Evolutionary conservation across 2,888 invertebrate species (phyloP).

Genomic region (Drosophila putrida): DNA sequence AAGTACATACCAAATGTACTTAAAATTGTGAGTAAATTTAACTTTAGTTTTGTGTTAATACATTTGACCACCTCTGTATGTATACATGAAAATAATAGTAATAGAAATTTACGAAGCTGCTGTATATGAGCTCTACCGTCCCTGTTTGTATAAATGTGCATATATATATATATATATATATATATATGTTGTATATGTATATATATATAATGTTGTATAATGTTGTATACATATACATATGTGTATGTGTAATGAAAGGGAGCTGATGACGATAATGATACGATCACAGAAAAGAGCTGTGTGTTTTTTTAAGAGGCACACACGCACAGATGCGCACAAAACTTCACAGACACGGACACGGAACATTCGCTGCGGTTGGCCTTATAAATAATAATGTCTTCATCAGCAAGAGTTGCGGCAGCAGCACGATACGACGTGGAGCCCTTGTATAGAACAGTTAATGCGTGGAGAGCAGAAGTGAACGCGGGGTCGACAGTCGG

Average conservation of each 20-base stretch:
- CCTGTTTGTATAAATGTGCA: conserved; percentile 2
- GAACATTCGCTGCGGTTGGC: conserved; percentile 64
- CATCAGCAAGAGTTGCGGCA: conserved; percentile 54
- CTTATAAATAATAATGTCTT: conserved; percentile 72
- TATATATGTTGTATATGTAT: background rate
- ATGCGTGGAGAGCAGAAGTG: background rate
- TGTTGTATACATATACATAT: background rate
- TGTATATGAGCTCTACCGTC: background rate
- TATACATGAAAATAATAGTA: background rate
- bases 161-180: background rate
- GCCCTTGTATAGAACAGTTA: conserved; percentile 13
- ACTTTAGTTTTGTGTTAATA: too few relatives aligned
- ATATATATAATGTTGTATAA: background rate
- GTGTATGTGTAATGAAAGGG: conserved; percentile 29
- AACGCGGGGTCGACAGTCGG: background rate
- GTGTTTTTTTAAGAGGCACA: conserved; percentile 36
- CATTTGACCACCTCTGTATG: too few relatives aligned
- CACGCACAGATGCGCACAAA: conserved; percentile 16
- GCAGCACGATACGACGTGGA: conserved; percentile 42
- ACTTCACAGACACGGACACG: conserved; percentile 38
- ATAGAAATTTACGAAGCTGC: conserved; percentile 1
- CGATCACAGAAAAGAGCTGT: conserved; percentile 28
- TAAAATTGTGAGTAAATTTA: too few relatives aligned
- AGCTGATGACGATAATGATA: conserved; percentile 43
- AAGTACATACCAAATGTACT: too few relatives aligned